Conservation (phyloP, 92 coral and sea anemone genomes). For the Paramuricea clavata region DNA sequence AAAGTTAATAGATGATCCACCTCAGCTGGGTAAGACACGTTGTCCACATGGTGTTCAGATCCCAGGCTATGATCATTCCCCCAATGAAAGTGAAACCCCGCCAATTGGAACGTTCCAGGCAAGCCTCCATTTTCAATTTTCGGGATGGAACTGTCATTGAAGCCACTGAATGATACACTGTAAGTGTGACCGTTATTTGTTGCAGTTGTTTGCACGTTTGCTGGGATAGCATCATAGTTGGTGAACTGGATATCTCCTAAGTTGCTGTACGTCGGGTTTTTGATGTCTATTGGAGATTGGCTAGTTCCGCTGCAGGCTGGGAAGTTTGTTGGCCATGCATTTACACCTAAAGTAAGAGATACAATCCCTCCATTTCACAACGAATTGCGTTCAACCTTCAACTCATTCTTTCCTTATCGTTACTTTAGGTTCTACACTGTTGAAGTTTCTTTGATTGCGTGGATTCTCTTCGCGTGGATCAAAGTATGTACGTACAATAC, state of each 20-base stretch:
- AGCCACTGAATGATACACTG: conserved; percentile 10
- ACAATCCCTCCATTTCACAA: too few species aligned
- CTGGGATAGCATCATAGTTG: conserved; percentile 24
- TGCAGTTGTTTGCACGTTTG: background rate
- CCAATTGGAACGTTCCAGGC: conserved; percentile 40
- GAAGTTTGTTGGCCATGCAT: background rate
- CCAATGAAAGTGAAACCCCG: conserved; percentile 75
- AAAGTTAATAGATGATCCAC: too few species aligned
- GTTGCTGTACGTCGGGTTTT: conserved; percentile 82
- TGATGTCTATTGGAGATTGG: conserved; percentile 66
- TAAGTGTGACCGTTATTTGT: conserved; percentile 63
- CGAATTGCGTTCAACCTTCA: too few species aligned
- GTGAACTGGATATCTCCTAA: conserved; percentile 51
- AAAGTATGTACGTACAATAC: too few species aligned
- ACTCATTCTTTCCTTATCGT: too few species aligned
- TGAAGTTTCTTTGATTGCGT: too few species aligned
- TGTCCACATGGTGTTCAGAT: conserved; percentile 6
- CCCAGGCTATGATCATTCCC: background rate
- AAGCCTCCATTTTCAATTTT: conserved; percentile 66
- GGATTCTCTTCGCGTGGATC: too few species aligned
- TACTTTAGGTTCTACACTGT: too few species aligned
- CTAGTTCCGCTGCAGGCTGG: background rate
- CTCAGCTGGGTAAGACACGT: background rate
- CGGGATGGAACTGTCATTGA: background rate
- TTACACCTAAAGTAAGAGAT: background rate